A percentile compares a stretch with the other conserved stretches of the same genome.
These are phyloP conservation scores for Podarcis lilfordi DNA, from an alignment of 2,797 vertebrate species.

Conservation along the genomic window DNA sequence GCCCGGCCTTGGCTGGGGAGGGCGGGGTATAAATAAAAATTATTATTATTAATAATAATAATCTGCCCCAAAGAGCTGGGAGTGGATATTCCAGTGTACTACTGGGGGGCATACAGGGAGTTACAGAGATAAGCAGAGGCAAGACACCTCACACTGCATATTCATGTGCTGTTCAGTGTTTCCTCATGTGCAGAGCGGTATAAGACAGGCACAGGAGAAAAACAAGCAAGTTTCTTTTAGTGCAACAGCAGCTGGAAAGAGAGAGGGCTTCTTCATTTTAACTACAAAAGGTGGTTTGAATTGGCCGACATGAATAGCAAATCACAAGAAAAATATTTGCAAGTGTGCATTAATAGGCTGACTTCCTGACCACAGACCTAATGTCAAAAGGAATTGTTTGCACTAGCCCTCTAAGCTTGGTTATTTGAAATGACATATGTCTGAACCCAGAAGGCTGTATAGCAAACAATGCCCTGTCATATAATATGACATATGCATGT, in stretches of 20 bases:
- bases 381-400: slow-evolving; percentile 61
- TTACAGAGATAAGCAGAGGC: not conserved
- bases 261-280: no score
- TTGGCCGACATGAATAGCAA: slow-evolving; percentile 18
- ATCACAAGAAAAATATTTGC: slow-evolving; percentile 29
- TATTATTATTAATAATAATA: no score
- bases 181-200: not conserved
- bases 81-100: no score
- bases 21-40: no score
- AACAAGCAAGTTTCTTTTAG: not conserved
- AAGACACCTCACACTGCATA: not conserved
- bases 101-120: no score
- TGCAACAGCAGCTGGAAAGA: not conserved
- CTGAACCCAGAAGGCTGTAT: slow-evolving; percentile 53
- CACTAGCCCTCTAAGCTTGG: slow-evolving; percentile 7
- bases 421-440: slow-evolving; percentile 59
- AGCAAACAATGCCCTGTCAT: slow-evolving; percentile 57
- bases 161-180: not conserved
- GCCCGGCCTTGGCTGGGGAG: no score
- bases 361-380: slow-evolving; percentile 35
- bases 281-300: not conserved
- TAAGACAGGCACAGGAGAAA: not conserved
- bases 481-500: slow-evolving; percentile 59
- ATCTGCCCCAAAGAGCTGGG: no score
- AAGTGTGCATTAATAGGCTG: slow-evolving; percentile 41